Percentiles rank a stretch among this genome's conserved stretches.
phyloP scores from a whole-genome alignment of 2,113 vertebrate species.

The Formicarius rufipectus region DNA sequence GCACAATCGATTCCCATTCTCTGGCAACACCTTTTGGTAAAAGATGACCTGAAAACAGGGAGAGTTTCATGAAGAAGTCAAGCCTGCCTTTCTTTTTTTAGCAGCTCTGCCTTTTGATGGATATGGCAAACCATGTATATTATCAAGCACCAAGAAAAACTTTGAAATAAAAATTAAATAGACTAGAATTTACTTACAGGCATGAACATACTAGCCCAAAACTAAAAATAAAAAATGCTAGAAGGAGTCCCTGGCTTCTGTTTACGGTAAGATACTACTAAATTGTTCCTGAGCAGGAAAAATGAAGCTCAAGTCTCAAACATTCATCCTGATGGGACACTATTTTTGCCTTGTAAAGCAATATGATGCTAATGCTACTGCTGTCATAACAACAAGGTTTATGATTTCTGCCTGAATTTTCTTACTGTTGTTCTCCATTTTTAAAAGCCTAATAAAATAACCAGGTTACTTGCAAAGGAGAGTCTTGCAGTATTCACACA shows the following conservation, averaged over 20 bases:
- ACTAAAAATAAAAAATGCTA: not conserved
- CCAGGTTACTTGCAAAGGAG: not conserved
- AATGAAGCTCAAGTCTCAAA: not conserved
- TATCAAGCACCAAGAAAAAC: not conserved
- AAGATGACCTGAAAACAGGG: not conserved
- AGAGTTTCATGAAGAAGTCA: not conserved
- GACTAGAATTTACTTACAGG: not conserved
- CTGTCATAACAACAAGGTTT: not conserved
- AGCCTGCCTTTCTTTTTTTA: not conserved
- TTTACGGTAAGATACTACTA: not conserved
- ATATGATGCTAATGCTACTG: not conserved
- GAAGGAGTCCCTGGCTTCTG: not conserved
- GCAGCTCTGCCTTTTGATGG: not conserved
- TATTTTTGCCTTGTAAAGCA: constrained; percentile 5
- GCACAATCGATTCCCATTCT: not conserved
- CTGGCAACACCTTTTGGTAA: not conserved
- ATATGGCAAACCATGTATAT: not conserved
- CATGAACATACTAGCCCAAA: not conserved
- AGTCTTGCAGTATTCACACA: not conserved
- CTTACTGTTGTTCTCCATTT: not conserved
- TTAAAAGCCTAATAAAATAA: not conserved
- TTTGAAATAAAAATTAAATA: not conserved
- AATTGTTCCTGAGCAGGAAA: not conserved
- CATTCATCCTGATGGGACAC: not conserved
- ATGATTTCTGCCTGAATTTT: not conserved